Conservation (phyloP, 2,113 vertebrate genomes). For the Poeciliopsis occidentalis region DNA sequence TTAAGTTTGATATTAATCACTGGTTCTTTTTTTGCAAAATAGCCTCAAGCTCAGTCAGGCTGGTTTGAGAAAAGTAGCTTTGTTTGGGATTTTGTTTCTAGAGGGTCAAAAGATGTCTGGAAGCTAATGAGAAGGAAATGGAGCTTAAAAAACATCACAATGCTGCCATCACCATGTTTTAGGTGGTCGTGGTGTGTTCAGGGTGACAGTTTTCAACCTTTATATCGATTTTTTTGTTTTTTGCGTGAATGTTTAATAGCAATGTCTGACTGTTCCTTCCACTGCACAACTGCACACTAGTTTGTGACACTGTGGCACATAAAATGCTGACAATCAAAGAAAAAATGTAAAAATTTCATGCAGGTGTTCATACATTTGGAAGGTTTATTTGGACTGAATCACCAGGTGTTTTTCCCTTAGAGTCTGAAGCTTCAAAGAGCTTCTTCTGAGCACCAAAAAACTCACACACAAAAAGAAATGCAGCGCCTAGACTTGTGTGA, state of each 20-base stretch:
- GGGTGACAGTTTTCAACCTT: not conserved
- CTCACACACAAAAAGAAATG: conserved; percentile 3
- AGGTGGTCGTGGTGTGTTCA: not conserved
- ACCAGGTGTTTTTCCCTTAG: not conserved
- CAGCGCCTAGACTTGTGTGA: conserved; percentile 20
- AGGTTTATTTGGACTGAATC: not conserved
- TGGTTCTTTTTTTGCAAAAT: too few relatives aligned
- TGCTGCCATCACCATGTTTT: not conserved
- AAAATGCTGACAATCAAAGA: not conserved
- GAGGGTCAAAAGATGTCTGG: not conserved
- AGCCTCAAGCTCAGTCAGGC: not conserved
- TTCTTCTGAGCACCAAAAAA: not conserved
- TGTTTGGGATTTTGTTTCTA: not conserved
- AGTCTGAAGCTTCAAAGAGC: not conserved
- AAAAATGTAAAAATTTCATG: not conserved
- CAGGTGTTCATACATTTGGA: not conserved
- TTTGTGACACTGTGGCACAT: not conserved
- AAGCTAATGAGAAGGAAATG: not conserved
- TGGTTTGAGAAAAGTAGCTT: not conserved
- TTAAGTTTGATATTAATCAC: too few relatives aligned
- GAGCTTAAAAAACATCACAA: not conserved
- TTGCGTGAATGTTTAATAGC: not conserved
- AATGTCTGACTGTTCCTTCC: not conserved
- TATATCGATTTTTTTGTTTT: too few relatives aligned
- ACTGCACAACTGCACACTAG: not conserved